A percentile compares a stretch with the other conserved stretches of the same genome.
Evolutionary conservation across 1,140 invertebrate genomes (phyloP).

Genomic region (Fopius arisanus): DNA sequence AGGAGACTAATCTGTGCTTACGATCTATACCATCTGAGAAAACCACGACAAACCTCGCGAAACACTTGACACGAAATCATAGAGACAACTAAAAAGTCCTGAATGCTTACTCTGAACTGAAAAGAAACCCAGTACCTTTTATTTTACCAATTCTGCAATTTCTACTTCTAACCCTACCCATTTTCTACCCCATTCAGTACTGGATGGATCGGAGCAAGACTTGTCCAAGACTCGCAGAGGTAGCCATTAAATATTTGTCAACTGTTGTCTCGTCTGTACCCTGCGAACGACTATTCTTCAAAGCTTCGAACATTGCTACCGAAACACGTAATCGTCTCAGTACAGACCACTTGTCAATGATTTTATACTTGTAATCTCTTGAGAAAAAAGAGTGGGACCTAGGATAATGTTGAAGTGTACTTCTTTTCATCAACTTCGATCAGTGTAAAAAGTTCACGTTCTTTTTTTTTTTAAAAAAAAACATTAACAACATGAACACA

Average conservation of each 20-base stretch:
- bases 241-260: conserved; percentile 39
- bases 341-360: conserved; percentile 20
- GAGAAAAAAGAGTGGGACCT: not conserved
- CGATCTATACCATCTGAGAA: not conserved
- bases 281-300: conserved; percentile 44
- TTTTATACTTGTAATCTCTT: not conserved
- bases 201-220: conserved; percentile 28
- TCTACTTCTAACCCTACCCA: too few species aligned
- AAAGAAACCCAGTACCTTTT: not conserved
- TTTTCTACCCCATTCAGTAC: conserved; percentile 9
- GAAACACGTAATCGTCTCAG: conserved; percentile 31
- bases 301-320: conserved; percentile 35
- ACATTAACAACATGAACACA: too few species aligned
- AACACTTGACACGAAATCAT: not conserved
- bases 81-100: not conserved
- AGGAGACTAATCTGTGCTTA: not conserved
- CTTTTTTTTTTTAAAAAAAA: too few species aligned
- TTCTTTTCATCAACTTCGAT: too few species aligned
- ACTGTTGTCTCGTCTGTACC: conserved; percentile 44
- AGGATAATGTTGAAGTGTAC: too few species aligned
- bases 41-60: not conserved
- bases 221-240: conserved; percentile 32
- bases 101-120: not conserved
- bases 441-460: too few species aligned
- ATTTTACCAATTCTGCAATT: not conserved